These are phyloP conservation scores for Eulithis prunata DNA, from an alignment of 2,888 invertebrate genomes.

Conservation along the genomic window DNA sequence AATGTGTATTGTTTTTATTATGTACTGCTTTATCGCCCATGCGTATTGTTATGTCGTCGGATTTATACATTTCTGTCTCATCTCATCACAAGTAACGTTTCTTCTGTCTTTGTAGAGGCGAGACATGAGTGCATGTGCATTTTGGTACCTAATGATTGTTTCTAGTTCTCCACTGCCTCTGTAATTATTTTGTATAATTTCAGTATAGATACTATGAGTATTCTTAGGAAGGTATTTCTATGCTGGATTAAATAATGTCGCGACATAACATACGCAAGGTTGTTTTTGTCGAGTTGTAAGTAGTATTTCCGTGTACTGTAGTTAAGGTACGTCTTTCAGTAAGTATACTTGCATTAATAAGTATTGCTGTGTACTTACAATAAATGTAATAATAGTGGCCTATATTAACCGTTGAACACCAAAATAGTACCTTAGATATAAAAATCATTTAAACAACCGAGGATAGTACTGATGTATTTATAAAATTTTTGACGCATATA, in stretches of 20 bases:
- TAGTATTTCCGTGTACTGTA: constrained; percentile 2
- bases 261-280: constrained; percentile 1
- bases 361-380: constrained; percentile 3
- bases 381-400: constrained; percentile 4
- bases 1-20: neutral
- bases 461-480: constrained; percentile 21
- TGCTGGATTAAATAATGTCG: neutral
- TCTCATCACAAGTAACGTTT: neutral
- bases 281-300: neutral
- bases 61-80: neutral
- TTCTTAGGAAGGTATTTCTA: neutral
- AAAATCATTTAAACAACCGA: constrained; percentile 11
- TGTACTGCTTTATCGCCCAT: neutral
- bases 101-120: too few species aligned
- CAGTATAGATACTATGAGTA: neutral
- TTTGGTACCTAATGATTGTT: neutral
- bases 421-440: constrained; percentile 24
- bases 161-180: neutral
- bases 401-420: constrained; percentile 24
- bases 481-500: constrained; percentile 27
- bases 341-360: constrained; percentile 4
- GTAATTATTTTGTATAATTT: neutral
- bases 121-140: too few species aligned
- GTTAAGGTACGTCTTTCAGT: neutral
- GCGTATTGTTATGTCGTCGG: neutral